These are phyloP conservation scores for Drosophila seguyi DNA, from an alignment of 1,140 invertebrate genomes.

Conservation along the genomic window DNA sequence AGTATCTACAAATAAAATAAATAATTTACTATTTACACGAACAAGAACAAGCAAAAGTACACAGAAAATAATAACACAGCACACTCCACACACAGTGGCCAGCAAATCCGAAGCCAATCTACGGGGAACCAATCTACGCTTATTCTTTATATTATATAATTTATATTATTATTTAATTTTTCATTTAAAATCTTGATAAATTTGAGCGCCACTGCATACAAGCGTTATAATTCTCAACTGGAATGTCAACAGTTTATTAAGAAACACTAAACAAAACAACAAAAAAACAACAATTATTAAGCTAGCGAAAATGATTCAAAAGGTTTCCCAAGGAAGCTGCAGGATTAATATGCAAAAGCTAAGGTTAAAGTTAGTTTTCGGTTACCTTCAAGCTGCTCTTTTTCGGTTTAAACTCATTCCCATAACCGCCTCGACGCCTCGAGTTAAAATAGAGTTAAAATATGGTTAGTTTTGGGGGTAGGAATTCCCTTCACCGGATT, in stretches of 20 bases:
- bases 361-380: neutral
- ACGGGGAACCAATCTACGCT: neutral
- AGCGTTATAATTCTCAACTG: conserved; percentile 19
- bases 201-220: conserved; percentile 43
- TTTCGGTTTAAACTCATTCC: conserved; percentile 1
- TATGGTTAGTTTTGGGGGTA: conserved; percentile 32
- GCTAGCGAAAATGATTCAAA: neutral
- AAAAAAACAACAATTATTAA: conserved; percentile 15
- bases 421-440: conserved; percentile 8
- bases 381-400: conserved; percentile 49
- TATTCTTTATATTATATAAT: neutral
- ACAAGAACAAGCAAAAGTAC: neutral
- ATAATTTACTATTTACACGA: conserved; percentile 1
- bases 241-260: conserved; percentile 45
- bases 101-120: conserved; percentile 31
- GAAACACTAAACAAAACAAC: conserved; percentile 9
- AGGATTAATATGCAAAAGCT: neutral
- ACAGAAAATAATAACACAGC: conserved; percentile 49
- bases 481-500: conserved; percentile 22
- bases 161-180: neutral
- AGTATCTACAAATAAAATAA: neutral
- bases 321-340: neutral
- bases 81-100: conserved; percentile 44
- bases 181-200: neutral
- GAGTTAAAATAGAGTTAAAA: neutral